These are phyloP conservation scores for Tragelaphus imberbis DNA, from an alignment of 2,113 vertebrate genomes.

Conservation along the genomic window DNA sequence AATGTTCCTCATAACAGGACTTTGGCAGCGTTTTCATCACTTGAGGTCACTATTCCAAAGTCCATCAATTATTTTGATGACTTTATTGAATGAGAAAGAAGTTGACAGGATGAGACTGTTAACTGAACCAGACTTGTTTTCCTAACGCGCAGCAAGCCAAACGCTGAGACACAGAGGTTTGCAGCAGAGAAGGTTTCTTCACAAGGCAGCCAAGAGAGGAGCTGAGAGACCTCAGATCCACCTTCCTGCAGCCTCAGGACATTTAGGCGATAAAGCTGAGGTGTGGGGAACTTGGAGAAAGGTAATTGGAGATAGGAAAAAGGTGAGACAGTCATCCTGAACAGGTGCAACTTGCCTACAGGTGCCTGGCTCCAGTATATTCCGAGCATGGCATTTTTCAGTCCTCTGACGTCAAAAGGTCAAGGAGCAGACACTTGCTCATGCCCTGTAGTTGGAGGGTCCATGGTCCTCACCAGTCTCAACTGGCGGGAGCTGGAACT, in stretches of 20 bases:
- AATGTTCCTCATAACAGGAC: background rate
- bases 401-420: background rate
- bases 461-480: background rate
- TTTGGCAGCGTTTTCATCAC: slow-evolving; percentile 10
- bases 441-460: background rate
- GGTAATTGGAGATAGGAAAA: background rate
- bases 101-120: background rate
- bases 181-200: background rate
- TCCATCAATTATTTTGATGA: background rate
- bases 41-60: background rate
- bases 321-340: background rate
- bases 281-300: background rate
- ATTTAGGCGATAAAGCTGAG: background rate
- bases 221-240: background rate
- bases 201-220: background rate
- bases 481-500: background rate
- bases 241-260: background rate
- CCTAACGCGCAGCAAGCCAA: background rate
- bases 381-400: fast-evolving
- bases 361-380: too few species aligned
- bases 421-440: background rate
- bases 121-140: background rate
- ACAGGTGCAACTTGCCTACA: background rate
- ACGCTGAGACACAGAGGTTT: background rate
- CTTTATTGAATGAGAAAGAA: background rate